Conservation (phyloP, 2,888 invertebrate genomes). For the Hyalella azteca region DNA sequence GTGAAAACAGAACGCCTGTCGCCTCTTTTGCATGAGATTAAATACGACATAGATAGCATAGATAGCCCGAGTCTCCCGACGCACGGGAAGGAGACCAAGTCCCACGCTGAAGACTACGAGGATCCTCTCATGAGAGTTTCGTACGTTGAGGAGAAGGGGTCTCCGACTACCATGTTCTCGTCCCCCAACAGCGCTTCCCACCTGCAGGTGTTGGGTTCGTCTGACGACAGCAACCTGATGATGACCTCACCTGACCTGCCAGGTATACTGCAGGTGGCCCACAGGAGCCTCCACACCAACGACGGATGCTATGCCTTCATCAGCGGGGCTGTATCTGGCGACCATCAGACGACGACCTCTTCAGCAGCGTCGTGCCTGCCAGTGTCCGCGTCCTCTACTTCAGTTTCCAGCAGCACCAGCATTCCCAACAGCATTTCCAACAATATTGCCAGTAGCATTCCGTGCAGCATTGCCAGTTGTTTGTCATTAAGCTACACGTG, state of each 20-base stretch:
- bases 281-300: neutral
- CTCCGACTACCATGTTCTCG: neutral
- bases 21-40: slow-evolving; percentile 41
- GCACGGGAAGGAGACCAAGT: neutral
- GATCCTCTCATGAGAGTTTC: neutral
- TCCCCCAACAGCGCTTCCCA: neutral
- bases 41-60: slow-evolving; percentile 3
- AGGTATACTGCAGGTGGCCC: neutral
- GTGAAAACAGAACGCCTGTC: slow-evolving; percentile 50
- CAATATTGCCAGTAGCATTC: neutral
- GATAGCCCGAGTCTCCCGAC: neutral
- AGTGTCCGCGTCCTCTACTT: neutral
- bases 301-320: slow-evolving; percentile 18
- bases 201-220: neutral
- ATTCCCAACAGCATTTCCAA: neutral
- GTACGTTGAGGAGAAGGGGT: neutral
- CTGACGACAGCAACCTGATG: neutral
- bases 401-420: neutral
- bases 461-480: slow-evolving; percentile 1
- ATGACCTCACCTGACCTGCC: neutral
- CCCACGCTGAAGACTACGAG: neutral
- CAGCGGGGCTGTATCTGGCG: neutral
- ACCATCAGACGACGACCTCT: neutral
- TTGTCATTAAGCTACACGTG: neutral
- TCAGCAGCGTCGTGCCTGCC: neutral